Base-by-base conservation (phyloP, 2,113 vertebrate species). In the Sphaerodactylus townsendi region DNA sequence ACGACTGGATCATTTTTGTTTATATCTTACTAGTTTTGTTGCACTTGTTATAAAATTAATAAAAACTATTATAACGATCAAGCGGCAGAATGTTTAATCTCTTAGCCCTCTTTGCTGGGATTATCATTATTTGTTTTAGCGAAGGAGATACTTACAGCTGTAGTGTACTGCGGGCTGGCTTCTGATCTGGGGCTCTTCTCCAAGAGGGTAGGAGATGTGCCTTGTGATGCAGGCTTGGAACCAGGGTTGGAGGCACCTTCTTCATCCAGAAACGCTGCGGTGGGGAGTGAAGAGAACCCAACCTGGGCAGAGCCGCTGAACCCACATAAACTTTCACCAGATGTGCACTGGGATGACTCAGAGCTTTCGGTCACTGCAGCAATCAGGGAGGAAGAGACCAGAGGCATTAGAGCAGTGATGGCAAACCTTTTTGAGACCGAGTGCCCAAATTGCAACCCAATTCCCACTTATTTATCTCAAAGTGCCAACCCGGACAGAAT, bases 301-400 rank as follows among this genome's bases (percentile, higher is more conserved):
- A 92, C 91, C 64, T 88, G 70, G 35, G 90, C 71, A 33, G 94
- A 88, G 66, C 85, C 85, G 30, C 92, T 93, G 85, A 94, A 90
- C 5, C 92, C 93, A 4, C 93, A 92, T 13, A 95, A 83, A 15
- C 95, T 95, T 79, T 96, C 95, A 14, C 91, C 95, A 82, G 96
- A 97, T 33, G 93, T 94, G 66, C 95, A 95, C 92, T 95, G 96
- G 70, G 96, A 97, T 13, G 95, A 97, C 87, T 96, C 96, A 1
- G 95, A 95, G 83, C 93, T 95, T 83, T 96, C 96, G 28, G 94
- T 94, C 21, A 96, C 96, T 96, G 85, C 9, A 46, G 59, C 72
- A 28, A 35, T 2, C 30, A 48, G 71, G 15, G 53, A 37, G 65
- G 48, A 81, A 87, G 15, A 75, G 37, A 28, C 25, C 23, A 2